Conservation (phyloP, 2,797 vertebrate species). For the Aselliscus stoliczkanus region DNA sequence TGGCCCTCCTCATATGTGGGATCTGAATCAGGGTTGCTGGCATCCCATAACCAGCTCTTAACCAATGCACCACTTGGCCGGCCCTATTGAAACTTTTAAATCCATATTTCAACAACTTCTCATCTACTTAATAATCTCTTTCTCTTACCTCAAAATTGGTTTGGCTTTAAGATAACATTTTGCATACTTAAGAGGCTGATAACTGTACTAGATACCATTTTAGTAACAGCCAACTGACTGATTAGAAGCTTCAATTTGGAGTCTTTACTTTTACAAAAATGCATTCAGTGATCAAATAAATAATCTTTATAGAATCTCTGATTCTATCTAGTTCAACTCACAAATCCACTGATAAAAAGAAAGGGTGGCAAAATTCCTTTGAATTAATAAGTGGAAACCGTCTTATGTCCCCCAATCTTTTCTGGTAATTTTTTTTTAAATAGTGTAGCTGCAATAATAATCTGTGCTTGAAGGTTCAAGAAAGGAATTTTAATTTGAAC, state of each 20-base stretch:
- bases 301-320: background rate
- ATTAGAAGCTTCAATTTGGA: background rate
- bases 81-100: slow-evolving; percentile 50
- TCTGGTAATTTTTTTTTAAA: background rate
- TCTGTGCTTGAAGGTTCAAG: background rate
- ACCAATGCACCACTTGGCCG: no score
- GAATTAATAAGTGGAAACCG: background rate
- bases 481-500: background rate
- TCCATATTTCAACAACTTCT: slow-evolving; percentile 19
- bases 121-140: slow-evolving; percentile 10
- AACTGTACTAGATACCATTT: background rate
- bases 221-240: background rate
- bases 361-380: background rate
- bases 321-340: background rate
- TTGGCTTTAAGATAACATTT: background rate
- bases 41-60: no score
- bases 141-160: background rate
- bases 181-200: background rate
- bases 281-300: background rate
- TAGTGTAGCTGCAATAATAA: background rate
- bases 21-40: no score
- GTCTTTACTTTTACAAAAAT: background rate
- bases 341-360: background rate
- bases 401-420: rapidly evolving
- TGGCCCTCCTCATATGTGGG: no score